Conservation (phyloP, 2,888 invertebrate species). For the Apotomis betuletana region DNA sequence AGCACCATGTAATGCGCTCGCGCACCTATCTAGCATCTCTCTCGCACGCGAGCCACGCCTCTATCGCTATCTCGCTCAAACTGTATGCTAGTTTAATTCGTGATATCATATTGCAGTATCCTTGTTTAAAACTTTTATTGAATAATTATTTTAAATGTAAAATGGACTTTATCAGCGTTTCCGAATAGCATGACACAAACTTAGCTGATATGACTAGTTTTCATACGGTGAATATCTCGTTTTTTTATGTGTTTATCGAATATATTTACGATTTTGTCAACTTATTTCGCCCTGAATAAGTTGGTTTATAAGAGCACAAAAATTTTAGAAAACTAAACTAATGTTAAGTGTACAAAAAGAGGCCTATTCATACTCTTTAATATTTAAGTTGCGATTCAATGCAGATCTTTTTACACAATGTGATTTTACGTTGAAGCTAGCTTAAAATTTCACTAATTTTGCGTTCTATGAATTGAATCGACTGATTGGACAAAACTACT, state of each 20-base stretch:
- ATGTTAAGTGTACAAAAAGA: too few species aligned
- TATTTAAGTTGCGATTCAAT: background rate
- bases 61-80: constrained; percentile 43
- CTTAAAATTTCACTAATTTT: background rate
- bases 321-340: too few species aligned
- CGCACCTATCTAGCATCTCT: constrained; percentile 43
- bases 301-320: too few species aligned
- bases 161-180: too few species aligned
- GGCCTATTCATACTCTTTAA: background rate
- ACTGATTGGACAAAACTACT: constrained; percentile 17
- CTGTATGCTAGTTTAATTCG: constrained; percentile 26
- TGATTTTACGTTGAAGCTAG: background rate
- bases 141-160: too few species aligned
- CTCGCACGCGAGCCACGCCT: constrained; percentile 45
- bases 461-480: background rate
- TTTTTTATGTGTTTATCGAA: too few species aligned
- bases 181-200: too few species aligned
- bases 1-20: constrained; percentile 86
- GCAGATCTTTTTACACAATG: background rate
- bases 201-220: too few species aligned
- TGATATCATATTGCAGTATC: background rate
- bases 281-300: too few species aligned
- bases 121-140: too few species aligned
- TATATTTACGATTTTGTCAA: too few species aligned
- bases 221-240: too few species aligned